Conservation (phyloP, 2,113 vertebrate species). For the Caranx ignobilis region DNA sequence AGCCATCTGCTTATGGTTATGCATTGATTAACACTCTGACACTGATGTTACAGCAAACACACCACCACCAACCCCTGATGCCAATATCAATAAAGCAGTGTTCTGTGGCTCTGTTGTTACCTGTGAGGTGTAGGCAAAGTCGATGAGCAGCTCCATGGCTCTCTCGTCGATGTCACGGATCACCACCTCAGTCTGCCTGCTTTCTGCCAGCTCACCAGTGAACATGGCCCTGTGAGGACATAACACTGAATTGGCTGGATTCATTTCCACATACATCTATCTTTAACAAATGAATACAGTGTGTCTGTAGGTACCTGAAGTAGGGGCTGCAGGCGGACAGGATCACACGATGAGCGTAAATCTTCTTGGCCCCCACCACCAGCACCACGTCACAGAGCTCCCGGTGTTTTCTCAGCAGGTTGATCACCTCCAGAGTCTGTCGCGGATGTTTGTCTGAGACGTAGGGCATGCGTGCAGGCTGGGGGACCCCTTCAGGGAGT, state of each 20-base stretch:
- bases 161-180: conserved; percentile 98
- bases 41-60: not conserved
- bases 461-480: conserved; percentile 98
- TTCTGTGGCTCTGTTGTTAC: conserved; percentile 42
- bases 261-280: not conserved
- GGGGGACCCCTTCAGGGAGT: conserved; percentile 96
- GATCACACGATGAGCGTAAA: conserved; percentile 97
- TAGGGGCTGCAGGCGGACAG: conserved; percentile 98
- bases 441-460: conserved; percentile 98
- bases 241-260: not conserved
- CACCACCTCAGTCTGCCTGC: conserved; percentile 96
- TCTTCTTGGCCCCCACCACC: conserved; percentile 97
- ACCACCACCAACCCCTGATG: not conserved
- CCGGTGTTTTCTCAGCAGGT: conserved; percentile 95
- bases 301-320: conserved; percentile 81
- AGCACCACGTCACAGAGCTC: conserved; percentile 98
- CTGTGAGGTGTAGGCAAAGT: conserved; percentile 99
- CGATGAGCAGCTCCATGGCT: conserved; percentile 98
- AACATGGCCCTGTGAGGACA: conserved; percentile 91
- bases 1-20: not conserved
- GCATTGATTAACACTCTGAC: not conserved
- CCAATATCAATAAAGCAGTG: not conserved
- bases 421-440: conserved; percentile 98
- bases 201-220: conserved; percentile 96
- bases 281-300: not conserved